Base-by-base conservation (phyloP, 2,797 vertebrate species). In the Acanthurus tractus region DNA sequence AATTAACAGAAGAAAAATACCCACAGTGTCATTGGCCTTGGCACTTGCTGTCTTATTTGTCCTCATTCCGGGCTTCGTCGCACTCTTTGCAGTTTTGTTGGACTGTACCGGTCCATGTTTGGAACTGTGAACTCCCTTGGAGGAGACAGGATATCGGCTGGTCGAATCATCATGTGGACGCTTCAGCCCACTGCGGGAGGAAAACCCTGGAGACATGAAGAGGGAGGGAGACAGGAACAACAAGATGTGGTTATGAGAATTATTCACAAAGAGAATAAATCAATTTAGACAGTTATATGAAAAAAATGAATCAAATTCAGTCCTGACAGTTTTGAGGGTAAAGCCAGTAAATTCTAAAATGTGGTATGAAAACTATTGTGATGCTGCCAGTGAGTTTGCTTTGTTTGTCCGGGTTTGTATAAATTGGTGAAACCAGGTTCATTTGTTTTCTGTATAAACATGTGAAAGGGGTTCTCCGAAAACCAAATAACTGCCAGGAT, bases 121-220 rank as follows among this genome's bases (percentile, higher is more conserved):
- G 18, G 63, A 38, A 44, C 29, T 17, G 14, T 58, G 76, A 20
- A 38, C 74, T 0, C 9, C 3, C 22, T 65, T 75, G n/a, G 62
- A 67, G 6, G 63, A 68, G 11, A 76, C 18, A 1, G 70, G 69
- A 45, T 69, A 45, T 3, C 34, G 52, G 45, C 18, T 52, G 4
- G 8, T 2, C 7, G 54, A 44, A 38, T 81, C 82, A 7, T 64
- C 38, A 2, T 70, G 29, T 11, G 83, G 79, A 29, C 71, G 91
- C 68, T 89, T 94, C 66, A 80, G 34, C 4, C 72, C 40, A 8
- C 55, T 13, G 9, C 15, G 86, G 56, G 62, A 72, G n/a, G 62
- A 66, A 57, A 57, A 44, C 0, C 68, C 91, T 91, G 66, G 15
- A 34, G n/a, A 63, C 40, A 42, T 1, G 14, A 56, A 74, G 2